Percentiles rank a stretch among this genome's conserved stretches.
These are phyloP conservation scores for Orthonevra nobilis DNA, from an alignment of 2,888 invertebrate genomes.

Conservation along the genomic window DNA sequence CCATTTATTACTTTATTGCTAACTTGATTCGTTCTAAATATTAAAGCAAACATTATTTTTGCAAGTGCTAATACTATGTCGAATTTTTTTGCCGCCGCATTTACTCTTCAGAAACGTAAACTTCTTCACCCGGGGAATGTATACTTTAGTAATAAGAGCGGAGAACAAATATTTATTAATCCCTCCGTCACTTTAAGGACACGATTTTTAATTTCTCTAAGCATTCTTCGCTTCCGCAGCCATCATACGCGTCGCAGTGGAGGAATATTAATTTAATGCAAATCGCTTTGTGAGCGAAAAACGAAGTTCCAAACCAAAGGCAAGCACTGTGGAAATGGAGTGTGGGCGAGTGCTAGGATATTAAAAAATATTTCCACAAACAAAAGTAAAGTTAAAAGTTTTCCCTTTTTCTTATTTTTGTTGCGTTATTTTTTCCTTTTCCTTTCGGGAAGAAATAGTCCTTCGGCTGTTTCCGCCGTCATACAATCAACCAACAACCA, in stretches of 20 bases:
- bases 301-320: conserved; percentile 25
- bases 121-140: too few species aligned
- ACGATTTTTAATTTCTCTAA: conserved; percentile 43
- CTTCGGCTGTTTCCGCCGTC: conserved; percentile 58
- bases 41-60: too few species aligned
- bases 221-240: not conserved
- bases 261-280: conserved; percentile 69
- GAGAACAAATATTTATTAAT: conserved; percentile 59
- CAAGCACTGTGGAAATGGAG: not conserved
- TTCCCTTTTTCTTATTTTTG: conserved; percentile 11
- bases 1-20: too few species aligned
- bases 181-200: conserved; percentile 52
- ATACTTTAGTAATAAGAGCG: not conserved
- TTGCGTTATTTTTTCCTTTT: conserved; percentile 4
- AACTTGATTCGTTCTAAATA: too few species aligned
- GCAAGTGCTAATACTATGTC: too few species aligned
- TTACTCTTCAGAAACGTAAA: too few species aligned
- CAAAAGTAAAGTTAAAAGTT: conserved; percentile 67
- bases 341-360: conserved; percentile 35
- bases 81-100: too few species aligned
- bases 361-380: conserved; percentile 68
- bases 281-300: conserved; percentile 66
- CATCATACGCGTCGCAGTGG: conserved; percentile 46
- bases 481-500: conserved; percentile 57
- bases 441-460: conserved; percentile 34